Conservation (phyloP, 2,888 invertebrate genomes). For the Druceiella hillmani region DNA sequence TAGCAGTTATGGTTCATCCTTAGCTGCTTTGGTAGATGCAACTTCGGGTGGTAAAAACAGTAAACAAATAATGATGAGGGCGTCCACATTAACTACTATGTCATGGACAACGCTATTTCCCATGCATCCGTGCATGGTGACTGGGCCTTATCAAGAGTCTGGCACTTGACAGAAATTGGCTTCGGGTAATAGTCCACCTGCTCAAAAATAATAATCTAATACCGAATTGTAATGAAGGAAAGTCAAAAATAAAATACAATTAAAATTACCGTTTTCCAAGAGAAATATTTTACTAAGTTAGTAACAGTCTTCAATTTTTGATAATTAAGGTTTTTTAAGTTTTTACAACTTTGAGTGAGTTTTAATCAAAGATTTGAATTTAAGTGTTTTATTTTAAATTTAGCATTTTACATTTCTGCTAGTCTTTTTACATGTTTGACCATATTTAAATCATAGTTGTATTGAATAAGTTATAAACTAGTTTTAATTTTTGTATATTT, state of each 20-base stretch:
- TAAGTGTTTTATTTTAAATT: slow-evolving; percentile 46
- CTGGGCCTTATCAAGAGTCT: slow-evolving; percentile 75
- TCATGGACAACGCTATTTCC: slow-evolving; percentile 83
- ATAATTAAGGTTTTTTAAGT: too few relatives aligned
- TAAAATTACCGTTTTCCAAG: too few relatives aligned
- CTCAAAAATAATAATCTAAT: too few relatives aligned
- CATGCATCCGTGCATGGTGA: slow-evolving; percentile 82
- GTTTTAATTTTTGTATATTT: too few relatives aligned
- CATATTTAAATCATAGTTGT: too few relatives aligned
- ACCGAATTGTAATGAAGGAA: too few relatives aligned
- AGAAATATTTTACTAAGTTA: too few relatives aligned
- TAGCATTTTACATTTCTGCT: slow-evolving; percentile 53
- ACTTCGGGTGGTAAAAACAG: slow-evolving; percentile 36
- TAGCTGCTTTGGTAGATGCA: slow-evolving; percentile 39
- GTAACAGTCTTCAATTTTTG: too few relatives aligned
- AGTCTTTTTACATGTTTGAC: slow-evolving; percentile 49
- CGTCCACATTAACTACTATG: slow-evolving; percentile 70
- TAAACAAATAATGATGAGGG: slow-evolving; percentile 48
- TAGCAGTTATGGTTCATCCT: slow-evolving; percentile 35
- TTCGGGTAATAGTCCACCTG: slow-evolving; percentile 1
- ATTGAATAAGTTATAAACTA: too few relatives aligned
- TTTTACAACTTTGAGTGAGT: slow-evolving; percentile 50
- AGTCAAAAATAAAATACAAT: too few relatives aligned
- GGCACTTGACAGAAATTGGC: slow-evolving; percentile 39
- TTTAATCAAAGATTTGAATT: slow-evolving; percentile 51